Evolutionary conservation across 2,113 vertebrate species (phyloP), one percentile per base, ranked within the genome.

Genomic region (Oceanodroma tethys): DNA sequence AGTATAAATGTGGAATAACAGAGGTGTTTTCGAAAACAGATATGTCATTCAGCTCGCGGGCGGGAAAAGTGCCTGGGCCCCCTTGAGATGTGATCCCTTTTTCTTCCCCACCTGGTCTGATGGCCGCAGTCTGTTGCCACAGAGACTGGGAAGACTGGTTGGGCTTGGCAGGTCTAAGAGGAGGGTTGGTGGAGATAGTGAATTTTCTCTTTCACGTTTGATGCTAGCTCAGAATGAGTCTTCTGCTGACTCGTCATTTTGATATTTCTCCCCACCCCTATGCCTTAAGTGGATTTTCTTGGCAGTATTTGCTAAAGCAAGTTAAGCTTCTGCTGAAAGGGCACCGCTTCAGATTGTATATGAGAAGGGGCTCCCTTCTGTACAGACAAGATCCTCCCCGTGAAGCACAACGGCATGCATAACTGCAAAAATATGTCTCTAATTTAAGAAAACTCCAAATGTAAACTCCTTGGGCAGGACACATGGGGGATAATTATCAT

Each of bases 401-500:
- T 91, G 68, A 75, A 91, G 48, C 48, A 48, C 22, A 62, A 29
- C 13, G 7, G 7, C 48, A 56, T 14, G 8, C 17, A 11, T 52
- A 47, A 38, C 36, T n/a, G 59, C 36, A 80, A 59, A 81, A 91
- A 63, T 63, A 11, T 52, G 8, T 40, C 42, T 68, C 27, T 27
- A 43, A 60, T 72, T 63, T 26, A 86, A 38, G 53, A 76, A 68
- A 92, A 81, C 36, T 70, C 55, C 40, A 53, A 78, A 55, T 59
- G 38, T 73, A 30, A 88, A 80, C 13, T 73, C 36, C 1, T 0
- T 53, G 19, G 27, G 43, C 15, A 38, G 55, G 56, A 56, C 21
- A n/a, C 0, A 0, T 60, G 17, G 12, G 55, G 5, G 2, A 43
- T 81, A 65, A 58, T 83, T 53, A 52, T 45, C 2, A 0, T 56